Base-by-base conservation (phyloP, 1,140 invertebrate species). In the Calephelis virginiensis region DNA sequence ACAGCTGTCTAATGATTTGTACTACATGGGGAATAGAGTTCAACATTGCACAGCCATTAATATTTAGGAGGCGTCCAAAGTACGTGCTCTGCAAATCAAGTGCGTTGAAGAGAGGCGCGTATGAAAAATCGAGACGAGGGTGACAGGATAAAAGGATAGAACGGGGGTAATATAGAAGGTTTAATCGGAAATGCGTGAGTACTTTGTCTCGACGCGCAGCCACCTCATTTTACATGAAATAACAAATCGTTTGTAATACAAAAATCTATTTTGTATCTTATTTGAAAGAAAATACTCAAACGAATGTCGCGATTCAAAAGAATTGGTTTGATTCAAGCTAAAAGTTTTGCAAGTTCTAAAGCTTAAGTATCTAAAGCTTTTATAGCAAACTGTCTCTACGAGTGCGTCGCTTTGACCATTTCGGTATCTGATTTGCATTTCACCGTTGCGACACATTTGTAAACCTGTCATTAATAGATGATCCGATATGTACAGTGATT, bases 71-170 rank as follows among this genome's bases (percentile, higher is more conserved):
- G 74, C 63, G 73, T 63, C 60, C 63, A 67, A 68, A 66, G 73
- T 81, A 84, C 86, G 86, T 89, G 86, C 85, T 81, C 77, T 70
- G 86, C 81, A 89, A 89, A 90, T 90, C 86, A 87, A 89, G 85
- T 88, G 74, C 73, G 73, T 82, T 86, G 79, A 85, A 84, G 80
- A 76, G 79, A 70, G 76, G 76, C 83, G 74, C 81, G 75, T 86
- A 90, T 89, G 88, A 90, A 89, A 89, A 90, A 87, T 88, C 81
- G 82, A 84, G 84, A 78, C 73, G 73, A 78, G 87, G 84, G 85
- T 75, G 83, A 82, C 79, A 83, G 80, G 83, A 85, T 82, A 80
- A 82, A 78, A 78, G 74, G 71, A 70, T 75, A 81, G 74, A 75
- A 77, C 81, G 75, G 73, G 82, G 81, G 85, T 83, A 76, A 74